Conservation (phyloP, 1,140 invertebrate species). For the Drosophila albomicans region DNA sequence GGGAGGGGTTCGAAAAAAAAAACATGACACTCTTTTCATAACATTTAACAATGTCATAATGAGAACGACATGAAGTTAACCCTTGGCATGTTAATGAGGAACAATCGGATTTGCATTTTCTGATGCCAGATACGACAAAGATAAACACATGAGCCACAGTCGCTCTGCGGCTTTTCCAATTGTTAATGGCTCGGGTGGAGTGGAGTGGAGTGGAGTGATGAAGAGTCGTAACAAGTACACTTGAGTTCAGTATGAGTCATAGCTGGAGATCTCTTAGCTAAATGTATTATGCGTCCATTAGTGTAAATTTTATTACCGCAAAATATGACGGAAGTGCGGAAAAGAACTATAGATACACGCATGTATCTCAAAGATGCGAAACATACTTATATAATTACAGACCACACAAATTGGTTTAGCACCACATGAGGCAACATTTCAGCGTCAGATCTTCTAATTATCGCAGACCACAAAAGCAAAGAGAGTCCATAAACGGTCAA, state of each 20-base stretch:
- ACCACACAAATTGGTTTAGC: conserved; percentile 66
- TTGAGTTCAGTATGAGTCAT: conserved; percentile 41
- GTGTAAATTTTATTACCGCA: conserved; percentile 72
- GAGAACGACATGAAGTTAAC: conserved; percentile 47
- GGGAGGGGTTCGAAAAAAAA: background rate
- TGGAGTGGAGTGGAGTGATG: background rate
- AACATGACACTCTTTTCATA: conserved; percentile 74
- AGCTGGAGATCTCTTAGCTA: conserved; percentile 29
- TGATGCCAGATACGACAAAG: conserved; percentile 17
- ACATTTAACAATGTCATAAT: conserved; percentile 83
- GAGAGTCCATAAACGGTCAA: background rate
- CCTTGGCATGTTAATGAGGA: conserved; percentile 73
- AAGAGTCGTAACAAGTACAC: background rate
- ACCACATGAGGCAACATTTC: conserved; percentile 46
- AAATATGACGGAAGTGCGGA: conserved; percentile 37
- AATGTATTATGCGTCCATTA: conserved; percentile 71
- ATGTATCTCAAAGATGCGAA: conserved; percentile 46
- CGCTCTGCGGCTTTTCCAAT: conserved; percentile 49
- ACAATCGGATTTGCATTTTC: conserved; percentile 51
- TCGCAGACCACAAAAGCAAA: background rate
- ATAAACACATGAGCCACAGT: conserved; percentile 39
- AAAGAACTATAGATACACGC: conserved; percentile 4
- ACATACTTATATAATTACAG: conserved; percentile 66
- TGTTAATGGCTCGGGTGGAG: background rate
- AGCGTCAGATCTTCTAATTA: conserved; percentile 57